Base-by-base conservation (phyloP, 2,797 vertebrate species). In the Anableps anableps region DNA sequence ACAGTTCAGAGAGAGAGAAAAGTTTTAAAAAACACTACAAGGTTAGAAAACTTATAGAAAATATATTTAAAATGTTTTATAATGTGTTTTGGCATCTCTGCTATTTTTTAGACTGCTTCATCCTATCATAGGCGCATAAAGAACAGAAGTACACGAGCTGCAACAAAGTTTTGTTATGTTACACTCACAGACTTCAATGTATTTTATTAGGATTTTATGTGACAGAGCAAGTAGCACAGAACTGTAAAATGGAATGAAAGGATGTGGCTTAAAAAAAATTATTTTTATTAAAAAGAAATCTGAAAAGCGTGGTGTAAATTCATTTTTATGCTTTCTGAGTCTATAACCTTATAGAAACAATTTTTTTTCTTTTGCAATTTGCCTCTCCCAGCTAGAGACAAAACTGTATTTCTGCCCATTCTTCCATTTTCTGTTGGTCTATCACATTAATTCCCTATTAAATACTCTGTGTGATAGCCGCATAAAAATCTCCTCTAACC, bases 401-500 rank as follows among this genome's bases (percentile, higher is more conserved):
- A 17, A 70, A 70, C 16, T 43, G 5, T 13, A 16, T 41, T 68
- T 68, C 14, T 68, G 64, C 23, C 62, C 62, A 13, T 68, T 23
- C 64, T 23, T 13, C 64, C n/a, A n/a, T n/a, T n/a, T n/a, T n/a
- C n/a, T n/a, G n/a, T n/a, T n/a, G n/a, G n/a, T n/a, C n/a, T n/a
- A n/a, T n/a, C n/a, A n/a, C n/a, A n/a, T n/a, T n/a, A n/a, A 21
- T 50, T 50, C 48, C 48, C 48, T 5, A n/a, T 29, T 11, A 4
- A 11, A 31, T 29, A 31, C n/a, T 29, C n/a, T 60, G 31, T 58
- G 26, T 13, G 26, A 60, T n/a, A 60, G 16, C 58, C 31, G 58
- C 47, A 78, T 43, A 26, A 48, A 43, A 84, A 34, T 74, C 9
- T 62, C 38, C 31, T 19, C 68, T 48, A 19, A 98, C 98, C 97